Percentiles rank a stretch among this genome's conserved stretches.
phyloP scores from a whole-genome alignment of 1,140 invertebrate species.

The Cydia pomonella region DNA sequence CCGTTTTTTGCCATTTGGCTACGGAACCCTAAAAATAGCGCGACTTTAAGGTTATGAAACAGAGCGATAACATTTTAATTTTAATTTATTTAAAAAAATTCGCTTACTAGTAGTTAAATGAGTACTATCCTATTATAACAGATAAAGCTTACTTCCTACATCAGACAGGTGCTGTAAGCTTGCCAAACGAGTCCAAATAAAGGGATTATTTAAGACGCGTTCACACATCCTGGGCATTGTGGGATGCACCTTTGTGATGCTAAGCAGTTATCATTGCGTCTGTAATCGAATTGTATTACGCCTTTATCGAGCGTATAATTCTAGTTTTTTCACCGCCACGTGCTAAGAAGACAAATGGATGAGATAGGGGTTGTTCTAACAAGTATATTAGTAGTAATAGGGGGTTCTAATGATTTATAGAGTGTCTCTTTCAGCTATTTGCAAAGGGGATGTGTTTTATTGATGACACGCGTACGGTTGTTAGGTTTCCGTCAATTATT shows the following conservation, averaged over 20 bases:
- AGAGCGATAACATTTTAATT: no score
- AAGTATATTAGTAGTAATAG: conserved; percentile 76
- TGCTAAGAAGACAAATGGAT: conserved; percentile 66
- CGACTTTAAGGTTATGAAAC: no score
- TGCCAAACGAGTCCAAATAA: conserved; percentile 57
- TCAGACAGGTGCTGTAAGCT: conserved; percentile 39
- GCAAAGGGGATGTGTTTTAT: conserved; percentile 66
- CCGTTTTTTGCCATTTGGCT: no score
- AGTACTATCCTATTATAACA: not conserved
- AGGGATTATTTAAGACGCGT: conserved; percentile 57
- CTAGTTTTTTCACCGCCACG: conserved; percentile 72
- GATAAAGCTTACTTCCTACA: conserved; percentile 1
- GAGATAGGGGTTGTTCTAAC: conserved; percentile 80
- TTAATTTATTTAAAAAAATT: no score
- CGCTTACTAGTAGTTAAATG: no score
- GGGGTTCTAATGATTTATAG: conserved; percentile 75
- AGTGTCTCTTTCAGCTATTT: conserved; percentile 75
- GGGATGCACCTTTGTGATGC: conserved; percentile 69
- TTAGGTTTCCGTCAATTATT: conserved; percentile 13
- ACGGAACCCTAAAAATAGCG: no score
- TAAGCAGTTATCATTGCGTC: conserved; percentile 72
- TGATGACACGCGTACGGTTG: conserved; percentile 64
- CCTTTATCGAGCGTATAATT: conserved; percentile 65
- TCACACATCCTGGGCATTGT: conserved; percentile 65
- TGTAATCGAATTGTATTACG: conserved; percentile 50